Percentiles rank a stretch among this genome's conserved stretches.
These are phyloP conservation scores for Antidorcas marsupialis DNA, from an alignment of 2,113 vertebrate species.

Conservation along the genomic window DNA sequence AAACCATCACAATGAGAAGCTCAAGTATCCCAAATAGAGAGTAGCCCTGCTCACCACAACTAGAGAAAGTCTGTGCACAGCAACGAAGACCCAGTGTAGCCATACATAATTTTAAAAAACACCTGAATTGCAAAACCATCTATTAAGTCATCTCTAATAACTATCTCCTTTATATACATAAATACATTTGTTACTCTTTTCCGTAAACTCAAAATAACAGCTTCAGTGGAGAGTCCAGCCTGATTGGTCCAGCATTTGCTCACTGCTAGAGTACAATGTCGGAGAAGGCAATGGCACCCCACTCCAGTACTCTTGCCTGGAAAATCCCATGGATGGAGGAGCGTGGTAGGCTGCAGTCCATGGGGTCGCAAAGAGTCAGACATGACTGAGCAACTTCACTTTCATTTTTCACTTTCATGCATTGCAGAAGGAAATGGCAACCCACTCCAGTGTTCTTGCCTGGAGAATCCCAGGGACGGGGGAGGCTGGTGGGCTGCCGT, in stretches of 20 bases:
- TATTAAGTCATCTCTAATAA: background rate
- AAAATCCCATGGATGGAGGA: too few relatives aligned
- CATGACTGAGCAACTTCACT: fast-evolving
- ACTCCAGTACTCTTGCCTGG: too few relatives aligned
- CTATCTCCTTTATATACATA: background rate
- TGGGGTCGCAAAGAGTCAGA: fast-evolving
- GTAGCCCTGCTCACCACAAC: background rate
- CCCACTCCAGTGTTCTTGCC: too few relatives aligned
- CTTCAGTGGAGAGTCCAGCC: background rate
- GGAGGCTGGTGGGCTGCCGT: too few relatives aligned
- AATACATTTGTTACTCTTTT: background rate
- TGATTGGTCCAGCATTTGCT: background rate
- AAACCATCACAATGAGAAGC: background rate
- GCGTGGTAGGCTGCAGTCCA: too few relatives aligned
- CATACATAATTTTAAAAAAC: background rate
- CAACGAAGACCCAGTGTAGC: background rate
- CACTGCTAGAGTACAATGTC: background rate
- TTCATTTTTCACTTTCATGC: too few relatives aligned
- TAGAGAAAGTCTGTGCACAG: background rate
- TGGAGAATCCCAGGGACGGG: too few relatives aligned
- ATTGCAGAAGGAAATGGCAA: too few relatives aligned
- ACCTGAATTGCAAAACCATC: background rate
- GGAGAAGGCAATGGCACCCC: too few relatives aligned
- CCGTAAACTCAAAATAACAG: background rate
- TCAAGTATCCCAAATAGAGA: background rate